A percentile compares a stretch with the other conserved stretches of the same genome.
Conservation (phyloP, 2,888 invertebrate species). For the Drosophila leonis region DNA sequence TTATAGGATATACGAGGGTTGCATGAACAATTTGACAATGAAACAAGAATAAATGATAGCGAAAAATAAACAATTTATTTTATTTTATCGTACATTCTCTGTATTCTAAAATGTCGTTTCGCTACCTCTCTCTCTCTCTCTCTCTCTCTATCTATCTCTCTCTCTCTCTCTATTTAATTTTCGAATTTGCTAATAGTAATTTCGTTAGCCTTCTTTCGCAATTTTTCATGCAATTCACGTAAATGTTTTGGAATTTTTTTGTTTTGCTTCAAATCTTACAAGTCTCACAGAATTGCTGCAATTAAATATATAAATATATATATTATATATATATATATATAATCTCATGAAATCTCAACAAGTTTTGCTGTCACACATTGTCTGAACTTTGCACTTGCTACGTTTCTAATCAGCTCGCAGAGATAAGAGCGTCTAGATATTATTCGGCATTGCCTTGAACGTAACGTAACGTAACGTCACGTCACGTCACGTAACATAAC, state of each 20-base stretch:
- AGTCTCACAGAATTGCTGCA: conserved; percentile 35
- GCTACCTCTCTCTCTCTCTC: neutral
- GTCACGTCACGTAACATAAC: neutral
- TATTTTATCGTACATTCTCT: too few relatives aligned
- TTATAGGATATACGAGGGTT: too few relatives aligned
- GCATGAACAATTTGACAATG: too few relatives aligned
- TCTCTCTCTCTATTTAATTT: neutral
- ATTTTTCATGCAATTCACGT: conserved; percentile 68
- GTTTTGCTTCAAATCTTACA: conserved; percentile 15
- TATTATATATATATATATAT: neutral
- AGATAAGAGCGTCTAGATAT: conserved; percentile 43
- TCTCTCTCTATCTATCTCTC: neutral
- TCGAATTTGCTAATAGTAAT: neutral
- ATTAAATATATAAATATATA: neutral
- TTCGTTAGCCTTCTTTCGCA: conserved; percentile 4
- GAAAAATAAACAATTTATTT: too few relatives aligned
- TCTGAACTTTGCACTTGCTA: conserved; percentile 40
- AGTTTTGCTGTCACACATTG: neutral
- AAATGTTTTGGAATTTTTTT: conserved; percentile 36
- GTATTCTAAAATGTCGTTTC: too few relatives aligned
- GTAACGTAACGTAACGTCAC: neutral
- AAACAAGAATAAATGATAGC: too few relatives aligned
- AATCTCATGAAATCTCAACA: conserved; percentile 1
- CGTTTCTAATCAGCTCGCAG: conserved; percentile 29
- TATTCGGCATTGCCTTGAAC: conserved; percentile 34